Conservation (phyloP, 2,113 vertebrate species). For the Lanius ludovicianus region DNA sequence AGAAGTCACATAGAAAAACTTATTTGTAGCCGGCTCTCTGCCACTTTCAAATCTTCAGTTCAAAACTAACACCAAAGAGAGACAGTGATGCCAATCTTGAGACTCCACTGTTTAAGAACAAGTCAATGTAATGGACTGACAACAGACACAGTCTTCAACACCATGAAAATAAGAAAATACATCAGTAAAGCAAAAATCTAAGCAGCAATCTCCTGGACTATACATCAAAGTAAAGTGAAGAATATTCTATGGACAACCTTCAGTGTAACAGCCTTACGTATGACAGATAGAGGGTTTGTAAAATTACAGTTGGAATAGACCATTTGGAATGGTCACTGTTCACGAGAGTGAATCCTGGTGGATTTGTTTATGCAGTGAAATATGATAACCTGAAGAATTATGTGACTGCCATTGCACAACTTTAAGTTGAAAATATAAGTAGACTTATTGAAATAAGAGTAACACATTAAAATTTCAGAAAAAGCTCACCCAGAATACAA, state of each 20-base stretch:
- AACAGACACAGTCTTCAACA: background rate
- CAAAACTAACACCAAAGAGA: background rate
- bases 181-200: background rate
- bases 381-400: background rate
- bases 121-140: background rate
- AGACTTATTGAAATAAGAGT: background rate
- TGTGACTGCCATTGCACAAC: background rate
- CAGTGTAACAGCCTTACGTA: background rate
- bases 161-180: background rate
- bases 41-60: background rate
- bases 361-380: background rate
- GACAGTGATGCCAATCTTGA: background rate
- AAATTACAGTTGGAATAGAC: background rate
- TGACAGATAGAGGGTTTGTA: background rate
- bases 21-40: background rate
- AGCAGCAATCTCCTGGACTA: background rate
- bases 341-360: rapidly evolving
- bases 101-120: background rate
- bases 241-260: background rate
- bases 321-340: background rate
- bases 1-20: background rate
- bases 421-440: background rate
- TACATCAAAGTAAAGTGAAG: background rate
- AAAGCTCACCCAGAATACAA: background rate
- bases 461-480: background rate